These are phyloP conservation scores for Caligus rogercresseyi DNA, from an alignment of 1,140 invertebrate species.

Conservation along the genomic window DNA sequence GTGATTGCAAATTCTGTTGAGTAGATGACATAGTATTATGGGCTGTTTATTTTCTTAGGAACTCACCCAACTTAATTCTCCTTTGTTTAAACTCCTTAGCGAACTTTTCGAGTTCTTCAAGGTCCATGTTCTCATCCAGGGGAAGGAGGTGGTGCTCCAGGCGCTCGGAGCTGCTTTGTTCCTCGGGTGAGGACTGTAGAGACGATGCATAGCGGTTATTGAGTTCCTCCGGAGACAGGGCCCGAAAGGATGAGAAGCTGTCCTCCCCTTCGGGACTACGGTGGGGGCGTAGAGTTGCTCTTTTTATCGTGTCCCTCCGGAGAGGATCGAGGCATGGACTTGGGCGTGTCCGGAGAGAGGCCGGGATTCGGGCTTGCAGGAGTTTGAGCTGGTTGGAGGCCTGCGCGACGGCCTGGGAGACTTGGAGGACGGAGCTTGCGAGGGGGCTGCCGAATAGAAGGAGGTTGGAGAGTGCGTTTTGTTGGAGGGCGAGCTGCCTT, in stretches of 20 bases:
- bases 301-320: neutral
- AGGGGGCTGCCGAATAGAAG: slow-evolving; percentile 32
- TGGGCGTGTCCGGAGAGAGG: slow-evolving; percentile 9
- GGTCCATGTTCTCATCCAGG: slow-evolving; percentile 75
- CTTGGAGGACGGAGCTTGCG: slow-evolving; percentile 29
- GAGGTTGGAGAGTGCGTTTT: slow-evolving; percentile 33
- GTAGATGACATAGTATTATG: too few relatives aligned
- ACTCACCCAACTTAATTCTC: slow-evolving; percentile 65
- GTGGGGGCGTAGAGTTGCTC: neutral
- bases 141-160: slow-evolving; percentile 48
- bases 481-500: slow-evolving; percentile 28
- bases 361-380: slow-evolving; percentile 48
- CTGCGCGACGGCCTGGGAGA: slow-evolving; percentile 57
- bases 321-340: neutral
- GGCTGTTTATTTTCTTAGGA: neutral
- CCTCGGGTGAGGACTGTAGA: neutral
- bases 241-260: neutral
- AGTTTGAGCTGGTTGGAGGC: slow-evolving; percentile 62
- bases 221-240: neutral
- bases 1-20: too few relatives aligned
- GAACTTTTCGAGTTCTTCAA: slow-evolving; percentile 88
- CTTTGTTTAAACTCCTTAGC: slow-evolving; percentile 91
- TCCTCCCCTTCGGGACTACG: neutral
- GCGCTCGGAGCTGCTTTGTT: neutral
- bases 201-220: neutral